phyloP scores from a whole-genome alignment of 2,113 vertebrate species.

The Dasyornis broadbenti region DNA sequence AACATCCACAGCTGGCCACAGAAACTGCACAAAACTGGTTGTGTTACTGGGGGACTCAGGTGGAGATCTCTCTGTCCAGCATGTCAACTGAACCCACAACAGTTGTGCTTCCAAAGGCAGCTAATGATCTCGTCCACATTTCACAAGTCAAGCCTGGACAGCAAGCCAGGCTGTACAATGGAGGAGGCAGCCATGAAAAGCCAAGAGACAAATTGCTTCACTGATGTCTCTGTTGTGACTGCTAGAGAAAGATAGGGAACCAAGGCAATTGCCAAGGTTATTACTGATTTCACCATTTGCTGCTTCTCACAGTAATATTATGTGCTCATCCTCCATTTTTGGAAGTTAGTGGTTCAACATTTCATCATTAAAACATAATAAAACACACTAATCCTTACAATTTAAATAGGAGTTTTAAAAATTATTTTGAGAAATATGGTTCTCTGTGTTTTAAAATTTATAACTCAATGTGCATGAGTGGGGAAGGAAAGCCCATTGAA shows the following conservation, averaged over 20 bases:
- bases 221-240: neutral
- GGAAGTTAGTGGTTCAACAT: neutral
- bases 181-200: neutral
- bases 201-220: neutral
- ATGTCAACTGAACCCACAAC: neutral
- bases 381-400: neutral
- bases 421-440: neutral
- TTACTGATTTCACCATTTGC: neutral
- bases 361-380: neutral
- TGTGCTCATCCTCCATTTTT: neutral
- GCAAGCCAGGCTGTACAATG: neutral
- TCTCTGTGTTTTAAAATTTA: neutral
- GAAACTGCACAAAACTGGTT: neutral
- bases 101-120: neutral
- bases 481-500: neutral
- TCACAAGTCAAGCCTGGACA: neutral
- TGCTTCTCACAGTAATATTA: neutral
- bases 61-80: neutral
- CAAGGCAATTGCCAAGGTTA: neutral
- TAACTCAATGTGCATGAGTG: neutral
- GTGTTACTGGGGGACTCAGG: rapidly evolving
- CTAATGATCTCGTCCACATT: neutral
- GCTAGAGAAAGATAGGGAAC: neutral
- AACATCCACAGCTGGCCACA: neutral
- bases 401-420: neutral